Conservation (phyloP, 2,888 invertebrate species). For the Sympetrum striolatum region DNA sequence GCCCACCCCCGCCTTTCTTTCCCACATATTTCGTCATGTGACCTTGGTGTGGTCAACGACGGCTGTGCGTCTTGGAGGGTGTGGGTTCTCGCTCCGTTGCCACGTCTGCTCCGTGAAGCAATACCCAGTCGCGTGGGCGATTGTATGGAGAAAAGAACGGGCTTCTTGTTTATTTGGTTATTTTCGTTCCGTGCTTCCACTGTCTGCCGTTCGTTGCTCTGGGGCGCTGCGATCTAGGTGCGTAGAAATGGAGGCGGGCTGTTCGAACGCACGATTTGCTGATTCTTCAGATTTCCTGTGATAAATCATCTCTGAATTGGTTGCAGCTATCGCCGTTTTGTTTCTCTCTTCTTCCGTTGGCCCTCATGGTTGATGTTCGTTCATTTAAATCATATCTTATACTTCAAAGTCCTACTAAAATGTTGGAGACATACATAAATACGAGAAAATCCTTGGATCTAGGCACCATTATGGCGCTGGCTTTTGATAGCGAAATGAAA, state of each 20-base stretch:
- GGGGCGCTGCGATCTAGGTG: background rate
- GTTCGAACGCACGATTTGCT: background rate
- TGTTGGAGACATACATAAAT: no score
- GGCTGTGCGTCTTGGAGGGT: background rate
- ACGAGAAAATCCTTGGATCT: no score
- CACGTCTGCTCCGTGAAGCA: background rate
- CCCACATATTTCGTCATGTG: conserved; percentile 9
- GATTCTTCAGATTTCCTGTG: no score
- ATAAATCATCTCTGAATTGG: no score
- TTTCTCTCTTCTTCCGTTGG: no score
- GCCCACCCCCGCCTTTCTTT: background rate
- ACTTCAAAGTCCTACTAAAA: no score
- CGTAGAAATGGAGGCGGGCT: background rate
- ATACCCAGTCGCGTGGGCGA: background rate
- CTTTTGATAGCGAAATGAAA: no score
- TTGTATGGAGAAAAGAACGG: background rate
- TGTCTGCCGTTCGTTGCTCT: background rate
- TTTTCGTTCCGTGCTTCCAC: background rate
- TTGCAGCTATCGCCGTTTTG: no score
- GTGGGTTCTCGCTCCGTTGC: background rate
- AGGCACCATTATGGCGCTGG: no score
- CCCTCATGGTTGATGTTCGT: no score
- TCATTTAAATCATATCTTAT: no score
- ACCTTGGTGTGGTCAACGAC: conserved; percentile 8
- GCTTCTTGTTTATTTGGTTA: background rate